Evolutionary conservation across 2,888 invertebrate species (phyloP).

Genomic region (Cinara cedri): DNA sequence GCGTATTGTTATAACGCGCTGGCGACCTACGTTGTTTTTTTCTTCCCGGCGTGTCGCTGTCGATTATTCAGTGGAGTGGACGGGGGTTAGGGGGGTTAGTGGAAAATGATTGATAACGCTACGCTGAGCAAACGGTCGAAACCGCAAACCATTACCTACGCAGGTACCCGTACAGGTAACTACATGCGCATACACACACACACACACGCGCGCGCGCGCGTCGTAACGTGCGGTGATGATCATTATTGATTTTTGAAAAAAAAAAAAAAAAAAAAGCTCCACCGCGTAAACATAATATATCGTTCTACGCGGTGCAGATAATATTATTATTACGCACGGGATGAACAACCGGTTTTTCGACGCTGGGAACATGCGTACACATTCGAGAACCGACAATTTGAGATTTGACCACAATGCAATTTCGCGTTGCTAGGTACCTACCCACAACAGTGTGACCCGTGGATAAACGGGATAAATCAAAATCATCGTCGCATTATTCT

Average conservation of each 20-base stretch:
- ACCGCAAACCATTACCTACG: neutral
- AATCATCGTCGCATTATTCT: neutral
- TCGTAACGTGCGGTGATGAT: neutral
- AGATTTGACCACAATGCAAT: constrained; percentile 20
- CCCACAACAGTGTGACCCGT: neutral
- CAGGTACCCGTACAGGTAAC: too few species aligned
- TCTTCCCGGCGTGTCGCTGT: neutral
- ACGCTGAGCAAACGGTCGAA: neutral
- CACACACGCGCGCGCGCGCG: too few species aligned
- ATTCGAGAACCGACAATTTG: neutral
- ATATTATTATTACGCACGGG: neutral
- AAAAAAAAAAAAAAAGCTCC: neutral
- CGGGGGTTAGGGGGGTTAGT: too few species aligned
- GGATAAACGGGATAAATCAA: neutral
- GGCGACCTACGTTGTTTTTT: too few species aligned
- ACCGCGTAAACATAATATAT: neutral
- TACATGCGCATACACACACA: too few species aligned
- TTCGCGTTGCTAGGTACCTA: too few species aligned
- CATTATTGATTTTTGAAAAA: constrained; percentile 2
- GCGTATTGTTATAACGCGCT: too few species aligned
- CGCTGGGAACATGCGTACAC: neutral
- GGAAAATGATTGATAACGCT: constrained; percentile 2
- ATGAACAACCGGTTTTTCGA: constrained; percentile 7
- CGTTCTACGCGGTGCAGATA: neutral
- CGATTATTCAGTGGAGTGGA: neutral